Percentiles rank a stretch among this genome's conserved stretches.
Evolutionary conservation across 2,113 vertebrate genomes (phyloP).

Genomic region (Carassius auratus): DNA sequence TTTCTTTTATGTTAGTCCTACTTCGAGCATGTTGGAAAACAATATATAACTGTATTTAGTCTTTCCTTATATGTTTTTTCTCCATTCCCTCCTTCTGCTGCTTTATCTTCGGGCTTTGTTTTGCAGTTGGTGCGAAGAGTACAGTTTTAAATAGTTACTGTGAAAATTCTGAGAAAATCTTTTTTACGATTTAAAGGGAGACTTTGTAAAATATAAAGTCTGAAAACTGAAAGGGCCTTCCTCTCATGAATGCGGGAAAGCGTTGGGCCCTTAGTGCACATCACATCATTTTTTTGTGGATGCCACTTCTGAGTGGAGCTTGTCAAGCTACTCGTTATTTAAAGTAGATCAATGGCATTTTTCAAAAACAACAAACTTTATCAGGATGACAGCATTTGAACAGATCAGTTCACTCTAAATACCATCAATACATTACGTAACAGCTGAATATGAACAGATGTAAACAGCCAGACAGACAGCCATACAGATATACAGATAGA

Average conservation of each 20-base stretch:
- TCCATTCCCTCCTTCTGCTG: not conserved
- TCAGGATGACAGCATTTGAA: constrained; percentile 7
- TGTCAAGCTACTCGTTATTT: not conserved
- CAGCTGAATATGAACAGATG: not conserved
- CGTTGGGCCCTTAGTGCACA: not conserved
- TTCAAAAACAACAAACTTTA: constrained; percentile 8
- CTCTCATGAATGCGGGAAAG: not conserved
- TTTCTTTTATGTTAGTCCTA: constrained; percentile 5
- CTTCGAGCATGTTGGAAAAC: constrained; percentile 5
- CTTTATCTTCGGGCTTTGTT: not conserved
- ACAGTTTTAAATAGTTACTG: not conserved
- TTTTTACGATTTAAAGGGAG: not conserved
- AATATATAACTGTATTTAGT: not conserved
- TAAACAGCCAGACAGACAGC: too few relatives aligned
- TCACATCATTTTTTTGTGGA: not conserved
- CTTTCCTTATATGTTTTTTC: not conserved
- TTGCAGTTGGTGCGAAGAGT: not conserved
- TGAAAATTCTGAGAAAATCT: not conserved
- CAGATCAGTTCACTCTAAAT: not conserved
- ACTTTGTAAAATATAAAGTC: not conserved
- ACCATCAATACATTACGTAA: not conserved
- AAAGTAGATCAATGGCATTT: not conserved
- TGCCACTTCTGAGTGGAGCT: not conserved
- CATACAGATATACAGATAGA: too few relatives aligned
- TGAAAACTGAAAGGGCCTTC: not conserved